Evolutionary conservation across 2,888 invertebrate genomes (phyloP).

Genomic region (Cancer borealis): DNA sequence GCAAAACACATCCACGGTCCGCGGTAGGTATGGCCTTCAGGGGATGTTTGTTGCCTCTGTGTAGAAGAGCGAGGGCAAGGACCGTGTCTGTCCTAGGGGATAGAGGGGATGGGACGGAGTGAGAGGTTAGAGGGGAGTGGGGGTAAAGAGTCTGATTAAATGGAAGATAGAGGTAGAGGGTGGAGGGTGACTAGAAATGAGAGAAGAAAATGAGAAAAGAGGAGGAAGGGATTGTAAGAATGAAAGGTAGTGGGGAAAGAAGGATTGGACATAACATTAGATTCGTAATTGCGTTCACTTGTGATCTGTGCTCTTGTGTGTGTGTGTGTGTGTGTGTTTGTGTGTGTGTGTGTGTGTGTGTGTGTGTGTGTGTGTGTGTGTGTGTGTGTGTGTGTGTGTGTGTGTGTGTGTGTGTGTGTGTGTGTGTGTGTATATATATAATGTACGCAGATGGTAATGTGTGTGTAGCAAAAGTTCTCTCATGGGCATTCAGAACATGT

Average conservation of each 20-base stretch:
- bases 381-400: not conserved
- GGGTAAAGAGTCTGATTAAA: not conserved
- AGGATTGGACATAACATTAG: not conserved
- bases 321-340: not conserved
- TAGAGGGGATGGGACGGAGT: not conserved
- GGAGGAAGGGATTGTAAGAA: not conserved
- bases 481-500: not conserved
- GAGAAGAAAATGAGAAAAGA: not conserved
- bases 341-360: constrained; percentile 9
- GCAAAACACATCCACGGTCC: not conserved
- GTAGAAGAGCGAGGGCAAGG: not conserved
- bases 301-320: not conserved
- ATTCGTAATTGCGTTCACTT: not conserved
- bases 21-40: not conserved
- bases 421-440: not conserved
- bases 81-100: not conserved
- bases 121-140: not conserved
- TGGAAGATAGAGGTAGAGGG: not conserved
- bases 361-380: constrained; percentile 9
- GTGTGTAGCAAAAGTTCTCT: not conserved
- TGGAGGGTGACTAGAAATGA: not conserved
- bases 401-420: not conserved
- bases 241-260: no score
- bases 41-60: not conserved
- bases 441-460: no score